These are phyloP conservation scores for Eulemur coronatus DNA, from an alignment of 2,797 vertebrate genomes.

Conservation along the genomic window DNA sequence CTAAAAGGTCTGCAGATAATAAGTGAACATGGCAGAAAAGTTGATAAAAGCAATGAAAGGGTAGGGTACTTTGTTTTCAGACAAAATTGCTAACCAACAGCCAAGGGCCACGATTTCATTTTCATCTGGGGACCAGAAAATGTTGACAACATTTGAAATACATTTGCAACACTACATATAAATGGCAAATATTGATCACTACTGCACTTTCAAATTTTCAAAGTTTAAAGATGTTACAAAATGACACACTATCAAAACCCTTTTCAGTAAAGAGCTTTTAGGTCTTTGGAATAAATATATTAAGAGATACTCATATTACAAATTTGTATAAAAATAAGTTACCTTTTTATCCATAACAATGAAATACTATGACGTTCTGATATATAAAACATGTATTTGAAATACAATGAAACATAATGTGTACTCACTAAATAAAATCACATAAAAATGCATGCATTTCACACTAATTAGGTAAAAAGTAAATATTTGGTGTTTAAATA, in stretches of 20 bases:
- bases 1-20: not conserved
- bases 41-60: not conserved
- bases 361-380: conserved; percentile 16
- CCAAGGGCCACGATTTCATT: conserved; percentile 37
- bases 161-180: conserved; percentile 23
- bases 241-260: conserved; percentile 21
- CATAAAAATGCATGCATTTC: not conserved
- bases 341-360: conserved; percentile 26
- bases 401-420: conserved; percentile 16
- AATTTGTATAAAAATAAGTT: conserved; percentile 40
- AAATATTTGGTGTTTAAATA: conserved; percentile 39
- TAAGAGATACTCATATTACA: conserved; percentile 35
- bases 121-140: conserved; percentile 32
- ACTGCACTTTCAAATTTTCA: conserved; percentile 24
- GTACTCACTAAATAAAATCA: conserved; percentile 3
- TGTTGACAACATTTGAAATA: conserved; percentile 21
- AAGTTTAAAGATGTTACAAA: conserved; percentile 29
- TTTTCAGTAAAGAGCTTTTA: conserved; percentile 21
- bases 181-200: conserved; percentile 28
- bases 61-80: not conserved
- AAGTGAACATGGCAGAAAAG: not conserved
- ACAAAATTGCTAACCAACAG: conserved; percentile 25
- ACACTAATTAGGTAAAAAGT: not conserved
- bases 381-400: conserved; percentile 2
- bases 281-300: conserved; percentile 4